Conservation (phyloP, 2,797 vertebrate genomes). For the Mycteria americana region DNA sequence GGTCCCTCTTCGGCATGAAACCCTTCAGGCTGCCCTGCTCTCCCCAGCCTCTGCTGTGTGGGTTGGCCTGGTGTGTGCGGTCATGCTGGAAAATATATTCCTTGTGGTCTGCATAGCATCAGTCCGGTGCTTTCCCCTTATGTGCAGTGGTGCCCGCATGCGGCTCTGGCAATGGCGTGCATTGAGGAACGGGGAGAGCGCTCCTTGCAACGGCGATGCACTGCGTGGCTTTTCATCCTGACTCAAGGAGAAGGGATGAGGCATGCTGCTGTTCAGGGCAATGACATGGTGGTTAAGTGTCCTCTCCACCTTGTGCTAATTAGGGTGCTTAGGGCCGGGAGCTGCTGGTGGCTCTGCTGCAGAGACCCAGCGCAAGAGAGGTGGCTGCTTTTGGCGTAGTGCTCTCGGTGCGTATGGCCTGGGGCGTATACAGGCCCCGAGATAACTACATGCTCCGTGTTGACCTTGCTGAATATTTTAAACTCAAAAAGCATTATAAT, state of each 20-base stretch:
- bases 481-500: background rate
- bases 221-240: background rate
- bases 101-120: background rate
- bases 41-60: background rate
- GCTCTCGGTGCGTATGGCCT: background rate
- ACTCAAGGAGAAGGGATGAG: background rate
- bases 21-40: background rate
- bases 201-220: fast-evolving
- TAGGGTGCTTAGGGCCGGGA: background rate
- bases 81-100: background rate
- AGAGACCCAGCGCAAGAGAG: fast-evolving
- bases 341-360: background rate
- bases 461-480: background rate
- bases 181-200: fast-evolving
- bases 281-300: fast-evolving
- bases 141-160: fast-evolving
- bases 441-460: background rate
- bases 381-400: background rate
- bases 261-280: background rate
- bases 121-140: background rate
- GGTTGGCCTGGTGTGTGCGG: background rate
- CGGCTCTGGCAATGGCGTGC: fast-evolving
- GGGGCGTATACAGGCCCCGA: background rate
- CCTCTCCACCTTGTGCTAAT: background rate
- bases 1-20: background rate